Base-by-base conservation (phyloP, 2,113 vertebrate species). In the Triplophysa siluroides region DNA sequence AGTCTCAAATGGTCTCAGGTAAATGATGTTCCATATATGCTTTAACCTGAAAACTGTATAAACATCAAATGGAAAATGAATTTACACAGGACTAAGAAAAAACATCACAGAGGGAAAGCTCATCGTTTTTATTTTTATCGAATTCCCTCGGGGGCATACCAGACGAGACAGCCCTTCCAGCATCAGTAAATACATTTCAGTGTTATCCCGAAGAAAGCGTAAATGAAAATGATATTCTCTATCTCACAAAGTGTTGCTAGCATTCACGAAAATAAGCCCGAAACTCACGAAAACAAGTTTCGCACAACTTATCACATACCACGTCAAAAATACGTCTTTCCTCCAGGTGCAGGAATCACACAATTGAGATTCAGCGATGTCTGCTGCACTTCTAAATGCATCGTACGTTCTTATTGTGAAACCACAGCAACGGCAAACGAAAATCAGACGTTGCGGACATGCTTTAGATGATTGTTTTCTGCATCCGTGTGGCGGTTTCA, bases 131-230 rank as follows among this genome's bases (percentile, higher is more conserved):
- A 47, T 16, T 54, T 73, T 81, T 83, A 73, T 72, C 41, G 33
- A 45, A 52, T 76, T 85, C 88, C 86, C 78, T 87, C 88, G 83
- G 24, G 84, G 90, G 86, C 81, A 73, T 64, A 68, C 77, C 86
- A 84, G 82, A 47, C 81, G 74, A 86, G 86, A 90, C 83, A 65
- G 87, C 78, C 77, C 38, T 83, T 79, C 78, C 77, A 83, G 81
- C 47, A 66, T 67, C 62, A 78, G 83, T 85, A 85, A 89, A 87
- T 81, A 84, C 83, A 88, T 80, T 83, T 77, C 83, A 64, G 85
- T 75, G 60, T 69, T 45, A 58, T 41, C 9, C 6, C 52, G 79
- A 83, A 89, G 85, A 81, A 85, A 85, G 54, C 26, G 3, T 41
- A 41, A 38, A 74, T 60, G 56, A 74, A 74, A 74, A 61, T 61